Conservation (phyloP, 2,888 invertebrate genomes). For the Acronicta alni region DNA sequence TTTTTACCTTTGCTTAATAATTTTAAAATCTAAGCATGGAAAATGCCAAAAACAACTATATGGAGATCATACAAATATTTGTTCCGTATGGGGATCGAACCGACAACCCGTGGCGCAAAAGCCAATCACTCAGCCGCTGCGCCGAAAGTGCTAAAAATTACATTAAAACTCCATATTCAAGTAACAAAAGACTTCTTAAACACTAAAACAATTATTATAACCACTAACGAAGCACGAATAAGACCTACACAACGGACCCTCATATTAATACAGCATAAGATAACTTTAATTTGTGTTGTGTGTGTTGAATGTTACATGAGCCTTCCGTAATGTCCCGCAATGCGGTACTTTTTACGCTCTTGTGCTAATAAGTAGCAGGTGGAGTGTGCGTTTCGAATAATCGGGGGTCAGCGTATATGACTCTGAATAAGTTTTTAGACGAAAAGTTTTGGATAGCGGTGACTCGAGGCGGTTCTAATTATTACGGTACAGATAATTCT, state of each 20-base stretch:
- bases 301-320: slow-evolving; percentile 67
- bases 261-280: slow-evolving; percentile 62
- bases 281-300: slow-evolving; percentile 66
- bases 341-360: slow-evolving; percentile 62
- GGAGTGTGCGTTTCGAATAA: slow-evolving; percentile 46
- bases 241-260: slow-evolving; percentile 24
- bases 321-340: slow-evolving; percentile 54
- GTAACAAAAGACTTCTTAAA: background rate
- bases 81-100: too few relatives aligned
- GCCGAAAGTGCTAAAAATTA: too few relatives aligned
- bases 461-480: too few relatives aligned
- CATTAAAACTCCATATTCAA: background rate
- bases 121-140: too few relatives aligned
- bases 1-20: too few relatives aligned
- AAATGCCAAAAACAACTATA: too few relatives aligned
- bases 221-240: slow-evolving; percentile 10
- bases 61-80: too few relatives aligned
- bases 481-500: too few relatives aligned
- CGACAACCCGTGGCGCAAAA: too few relatives aligned
- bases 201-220: slow-evolving; percentile 22
- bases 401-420: slow-evolving; percentile 34
- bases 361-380: slow-evolving; percentile 53
- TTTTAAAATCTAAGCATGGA: too few relatives aligned
- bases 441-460: background rate
- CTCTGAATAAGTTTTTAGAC: slow-evolving; percentile 23